Evolutionary conservation across 2,888 invertebrate genomes (phyloP).

Genomic region (Malthinus seriepunctatus): DNA sequence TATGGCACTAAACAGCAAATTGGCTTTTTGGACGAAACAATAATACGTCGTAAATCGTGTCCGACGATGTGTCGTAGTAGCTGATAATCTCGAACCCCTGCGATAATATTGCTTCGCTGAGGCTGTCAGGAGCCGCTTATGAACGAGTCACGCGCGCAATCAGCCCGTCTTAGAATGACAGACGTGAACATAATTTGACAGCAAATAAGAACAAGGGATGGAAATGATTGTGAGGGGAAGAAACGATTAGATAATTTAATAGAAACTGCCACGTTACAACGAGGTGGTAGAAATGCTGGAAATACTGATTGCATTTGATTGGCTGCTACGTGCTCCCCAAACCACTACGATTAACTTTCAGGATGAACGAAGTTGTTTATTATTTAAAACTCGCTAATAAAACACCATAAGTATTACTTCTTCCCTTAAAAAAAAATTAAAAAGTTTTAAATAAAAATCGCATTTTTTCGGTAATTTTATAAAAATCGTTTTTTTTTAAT

Average conservation of each 20-base stretch:
- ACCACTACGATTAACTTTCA: slow-evolving; percentile 13
- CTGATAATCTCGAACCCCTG: slow-evolving; percentile 25
- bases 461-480: too few relatives aligned
- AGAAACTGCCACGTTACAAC: slow-evolving; percentile 47
- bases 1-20: slow-evolving; percentile 36
- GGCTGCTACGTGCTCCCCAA: slow-evolving; percentile 22
- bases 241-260: slow-evolving; percentile 55
- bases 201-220: slow-evolving; percentile 53
- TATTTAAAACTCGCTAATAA: too few relatives aligned
- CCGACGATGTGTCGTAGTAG: slow-evolving; percentile 30
- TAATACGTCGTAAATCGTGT: slow-evolving; percentile 35
- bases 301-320: slow-evolving; percentile 31
- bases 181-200: slow-evolving; percentile 56
- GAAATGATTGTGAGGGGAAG: slow-evolving; percentile 51
- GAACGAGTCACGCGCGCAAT: slow-evolving; percentile 50
- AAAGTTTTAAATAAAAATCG: too few relatives aligned
- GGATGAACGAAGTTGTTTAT: background rate
- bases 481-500: too few relatives aligned
- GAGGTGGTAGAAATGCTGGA: slow-evolving; percentile 31
- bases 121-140: slow-evolving; percentile 36
- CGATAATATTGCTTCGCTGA: slow-evolving; percentile 29
- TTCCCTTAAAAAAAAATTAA: too few relatives aligned
- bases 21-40: slow-evolving; percentile 38
- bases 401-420: too few relatives aligned
- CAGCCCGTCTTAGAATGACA: slow-evolving; percentile 52